These are phyloP conservation scores for Athalia rosae DNA, from an alignment of 2,888 invertebrate genomes.

Conservation along the genomic window DNA sequence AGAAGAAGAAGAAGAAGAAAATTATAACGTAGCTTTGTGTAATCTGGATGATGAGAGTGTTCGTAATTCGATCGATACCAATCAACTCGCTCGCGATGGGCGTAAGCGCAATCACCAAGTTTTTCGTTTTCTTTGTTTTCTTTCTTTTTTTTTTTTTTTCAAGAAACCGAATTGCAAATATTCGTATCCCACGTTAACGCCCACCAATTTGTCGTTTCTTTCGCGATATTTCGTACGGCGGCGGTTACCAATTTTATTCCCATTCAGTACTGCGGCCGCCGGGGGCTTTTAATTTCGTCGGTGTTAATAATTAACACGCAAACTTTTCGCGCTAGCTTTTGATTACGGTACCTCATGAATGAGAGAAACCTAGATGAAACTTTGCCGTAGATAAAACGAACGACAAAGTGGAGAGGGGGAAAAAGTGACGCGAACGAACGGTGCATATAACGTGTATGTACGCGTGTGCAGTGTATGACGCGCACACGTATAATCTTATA, in stretches of 20 bases:
- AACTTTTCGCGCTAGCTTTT: neutral
- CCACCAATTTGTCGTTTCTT: too few relatives aligned
- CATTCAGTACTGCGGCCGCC: too few relatives aligned
- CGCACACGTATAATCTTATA: too few relatives aligned
- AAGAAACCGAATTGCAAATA: neutral
- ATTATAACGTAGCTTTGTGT: constrained; percentile 18
- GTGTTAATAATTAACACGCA: neutral
- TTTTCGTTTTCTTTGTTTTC: too few relatives aligned
- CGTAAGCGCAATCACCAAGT: neutral
- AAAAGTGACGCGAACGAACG: too few relatives aligned
- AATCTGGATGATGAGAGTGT: constrained; percentile 3
- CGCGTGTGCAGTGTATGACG: too few relatives aligned
- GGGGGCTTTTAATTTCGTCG: too few relatives aligned
- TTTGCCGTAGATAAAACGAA: neutral
- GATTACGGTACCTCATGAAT: neutral
- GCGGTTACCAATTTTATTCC: too few relatives aligned
- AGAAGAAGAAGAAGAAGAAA: neutral
- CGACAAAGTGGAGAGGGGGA: neutral
- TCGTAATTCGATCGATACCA: neutral
- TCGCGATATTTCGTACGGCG: too few relatives aligned
- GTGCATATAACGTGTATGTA: too few relatives aligned
- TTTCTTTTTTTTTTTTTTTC: neutral
- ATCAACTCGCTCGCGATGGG: constrained; percentile 3
- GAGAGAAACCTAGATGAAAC: neutral
- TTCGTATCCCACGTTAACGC: neutral